Base-by-base conservation (phyloP, 2,888 invertebrate species). In the Reticulitermes lucifugus region DNA sequence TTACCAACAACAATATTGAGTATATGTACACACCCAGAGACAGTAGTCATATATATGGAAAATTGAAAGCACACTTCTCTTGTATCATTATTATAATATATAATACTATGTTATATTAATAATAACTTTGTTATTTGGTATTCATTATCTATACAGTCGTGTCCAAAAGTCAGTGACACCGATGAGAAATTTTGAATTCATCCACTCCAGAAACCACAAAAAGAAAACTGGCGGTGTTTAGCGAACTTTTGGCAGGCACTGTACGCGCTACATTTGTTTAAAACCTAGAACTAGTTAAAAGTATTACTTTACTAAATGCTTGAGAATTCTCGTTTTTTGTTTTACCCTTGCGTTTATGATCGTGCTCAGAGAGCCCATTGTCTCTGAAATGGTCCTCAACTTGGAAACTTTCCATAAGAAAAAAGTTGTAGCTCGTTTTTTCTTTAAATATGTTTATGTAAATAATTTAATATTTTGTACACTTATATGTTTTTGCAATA, bases 11-110 rank as follows among this genome's bases (percentile, higher is more conserved):
- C 51, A 79, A 79, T 51, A 79, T 51, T 51, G 46, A 79, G 51
- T 55, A 55, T 79, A 79, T 79, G n/a, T 79, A 79, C 79, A 79
- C 55, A 79, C 79, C 41, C 79, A 79, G 25, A 79, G 25, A 79
- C 46, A 79, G 18, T 79, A 79, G 18, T 79, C 46, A 46, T 79
- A 79, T 79, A 79, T 55, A 79, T 79, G 79, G 55, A 79, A 79
- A 75, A 79, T 51, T 79, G 79, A 79, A 79, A 79, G 55, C 79
- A 79, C 79, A 79, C 29, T 51, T 35, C 18, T 79, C 29, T 29
- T 51, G 77, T 79, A 25, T 79, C 51, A 79, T 79, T 65, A 79
- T 79, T 65, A 79, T 79, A 79, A 79, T 79, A 79, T 79, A 79
- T 79, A 79, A 51, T 79, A 79, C 79, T 79, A 79, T 79, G 51